These are phyloP conservation scores for Stichopus chloronotus DNA, from an alignment of 35 echinoderm and acorn worm genomes.

Conservation along the genomic window DNA sequence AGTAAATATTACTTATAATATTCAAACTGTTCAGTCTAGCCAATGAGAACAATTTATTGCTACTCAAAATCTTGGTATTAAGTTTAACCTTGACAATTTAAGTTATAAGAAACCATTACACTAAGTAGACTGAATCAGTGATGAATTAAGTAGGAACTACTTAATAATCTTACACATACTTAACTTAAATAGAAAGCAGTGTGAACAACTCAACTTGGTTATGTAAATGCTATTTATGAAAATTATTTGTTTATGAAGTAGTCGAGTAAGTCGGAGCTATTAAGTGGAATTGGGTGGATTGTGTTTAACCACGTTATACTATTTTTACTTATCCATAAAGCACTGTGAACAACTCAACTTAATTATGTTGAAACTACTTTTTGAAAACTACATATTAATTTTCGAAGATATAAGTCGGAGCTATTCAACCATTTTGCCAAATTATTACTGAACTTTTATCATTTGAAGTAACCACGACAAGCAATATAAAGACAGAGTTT, in stretches of 20 bases:
- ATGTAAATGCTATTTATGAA: background rate
- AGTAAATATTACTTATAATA: background rate
- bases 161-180: conserved; percentile 17
- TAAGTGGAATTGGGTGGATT: too few species aligned
- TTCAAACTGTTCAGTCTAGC: background rate
- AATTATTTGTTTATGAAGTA: conserved; percentile 31
- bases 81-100: conserved; percentile 19
- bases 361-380: background rate
- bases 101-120: background rate
- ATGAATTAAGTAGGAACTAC: background rate
- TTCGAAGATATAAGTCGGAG: background rate
- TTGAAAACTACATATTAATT: background rate
- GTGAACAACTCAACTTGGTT: conserved; percentile 4
- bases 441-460: conserved; percentile 1
- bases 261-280: background rate
- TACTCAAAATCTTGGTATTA: background rate
- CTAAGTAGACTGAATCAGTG: background rate
- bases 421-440: background rate
- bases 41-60: background rate
- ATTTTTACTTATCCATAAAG: too few species aligned
- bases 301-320: too few species aligned
- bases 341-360: too few species aligned
- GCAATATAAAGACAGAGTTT: background rate
- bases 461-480: background rate
- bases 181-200: conserved; percentile 24